These are phyloP conservation scores for Pterocles gutturalis DNA, from an alignment of 2,113 vertebrate genomes.

Conservation along the genomic window DNA sequence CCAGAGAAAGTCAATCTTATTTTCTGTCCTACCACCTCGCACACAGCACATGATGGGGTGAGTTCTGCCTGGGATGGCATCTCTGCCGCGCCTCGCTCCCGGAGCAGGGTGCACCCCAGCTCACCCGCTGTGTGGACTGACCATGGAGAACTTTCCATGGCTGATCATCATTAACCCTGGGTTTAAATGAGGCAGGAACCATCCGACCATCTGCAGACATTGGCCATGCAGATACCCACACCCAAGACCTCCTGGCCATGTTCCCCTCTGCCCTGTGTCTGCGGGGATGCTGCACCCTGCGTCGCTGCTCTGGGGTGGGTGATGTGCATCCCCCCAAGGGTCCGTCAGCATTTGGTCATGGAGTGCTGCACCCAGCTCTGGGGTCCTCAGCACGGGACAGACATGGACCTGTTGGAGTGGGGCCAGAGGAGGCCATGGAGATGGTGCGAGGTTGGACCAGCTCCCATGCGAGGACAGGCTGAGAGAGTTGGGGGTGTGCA, in stretches of 20 bases:
- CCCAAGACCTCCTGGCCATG: not conserved
- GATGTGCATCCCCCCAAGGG: accelerated
- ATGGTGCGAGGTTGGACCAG: too few relatives aligned
- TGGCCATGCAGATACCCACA: not conserved
- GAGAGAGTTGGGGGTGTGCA: too few relatives aligned
- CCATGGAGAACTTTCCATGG: accelerated
- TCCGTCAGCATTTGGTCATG: accelerated
- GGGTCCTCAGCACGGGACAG: too few relatives aligned
- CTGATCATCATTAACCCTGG: accelerated
- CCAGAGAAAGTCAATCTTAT: not conserved
- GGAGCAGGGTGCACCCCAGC: not conserved
- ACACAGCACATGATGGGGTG: accelerated
- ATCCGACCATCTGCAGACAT: accelerated
- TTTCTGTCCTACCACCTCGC: not conserved
- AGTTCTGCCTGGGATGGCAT: too few relatives aligned
- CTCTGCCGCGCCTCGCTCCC: not conserved
- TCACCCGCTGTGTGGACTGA: accelerated
- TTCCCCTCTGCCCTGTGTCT: not conserved
- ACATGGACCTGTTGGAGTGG: too few relatives aligned
- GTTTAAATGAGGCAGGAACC: not conserved
- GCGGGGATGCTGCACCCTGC: accelerated
- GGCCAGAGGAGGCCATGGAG: too few relatives aligned
- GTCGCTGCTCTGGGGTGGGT: not conserved
- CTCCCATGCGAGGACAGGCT: too few relatives aligned
- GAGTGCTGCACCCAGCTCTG: too few relatives aligned